These are phyloP conservation scores for Penaeus monodon DNA, from an alignment of 2,888 invertebrate species.

Conservation along the genomic window DNA sequence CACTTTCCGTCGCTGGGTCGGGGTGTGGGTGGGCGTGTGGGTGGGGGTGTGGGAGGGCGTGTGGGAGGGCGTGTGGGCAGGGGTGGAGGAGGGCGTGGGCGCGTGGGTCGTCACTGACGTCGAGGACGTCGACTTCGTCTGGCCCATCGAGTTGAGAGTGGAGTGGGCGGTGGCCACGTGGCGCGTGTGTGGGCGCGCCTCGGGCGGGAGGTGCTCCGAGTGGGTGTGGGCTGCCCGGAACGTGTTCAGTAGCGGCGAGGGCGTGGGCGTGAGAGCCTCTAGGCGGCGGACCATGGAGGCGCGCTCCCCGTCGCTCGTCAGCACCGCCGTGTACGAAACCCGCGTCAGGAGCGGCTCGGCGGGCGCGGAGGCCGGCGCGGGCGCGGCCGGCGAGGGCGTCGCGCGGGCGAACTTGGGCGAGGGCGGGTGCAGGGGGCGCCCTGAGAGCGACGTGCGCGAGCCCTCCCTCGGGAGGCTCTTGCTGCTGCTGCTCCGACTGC, in stretches of 20 bases:
- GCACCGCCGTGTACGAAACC: constrained; percentile 29
- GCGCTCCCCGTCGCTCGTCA: constrained; percentile 23
- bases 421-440: constrained; percentile 22
- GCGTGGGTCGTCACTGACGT: no score
- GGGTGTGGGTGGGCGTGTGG: not conserved
- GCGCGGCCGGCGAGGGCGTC: not conserved
- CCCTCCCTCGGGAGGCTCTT: constrained; percentile 33
- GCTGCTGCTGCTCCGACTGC: constrained; percentile 36
- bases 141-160: no score
- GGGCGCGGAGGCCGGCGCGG: not conserved
- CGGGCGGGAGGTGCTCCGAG: not conserved
- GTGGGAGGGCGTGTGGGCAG: not conserved
- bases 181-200: not conserved
- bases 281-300: constrained; percentile 10
- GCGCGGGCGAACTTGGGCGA: constrained; percentile 29
- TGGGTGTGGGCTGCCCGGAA: constrained; percentile 12
- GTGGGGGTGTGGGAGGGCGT: not conserved
- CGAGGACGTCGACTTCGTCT: no score
- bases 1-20: not conserved
- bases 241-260: constrained; percentile 23
- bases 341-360: not conserved
- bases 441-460: not conserved
- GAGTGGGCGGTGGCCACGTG: constrained; percentile 4
- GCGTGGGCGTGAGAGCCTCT: constrained; percentile 32
- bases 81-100: no score